phyloP scores from a whole-genome alignment of 2,797 vertebrate genomes.

The Falco peregrinus region DNA sequence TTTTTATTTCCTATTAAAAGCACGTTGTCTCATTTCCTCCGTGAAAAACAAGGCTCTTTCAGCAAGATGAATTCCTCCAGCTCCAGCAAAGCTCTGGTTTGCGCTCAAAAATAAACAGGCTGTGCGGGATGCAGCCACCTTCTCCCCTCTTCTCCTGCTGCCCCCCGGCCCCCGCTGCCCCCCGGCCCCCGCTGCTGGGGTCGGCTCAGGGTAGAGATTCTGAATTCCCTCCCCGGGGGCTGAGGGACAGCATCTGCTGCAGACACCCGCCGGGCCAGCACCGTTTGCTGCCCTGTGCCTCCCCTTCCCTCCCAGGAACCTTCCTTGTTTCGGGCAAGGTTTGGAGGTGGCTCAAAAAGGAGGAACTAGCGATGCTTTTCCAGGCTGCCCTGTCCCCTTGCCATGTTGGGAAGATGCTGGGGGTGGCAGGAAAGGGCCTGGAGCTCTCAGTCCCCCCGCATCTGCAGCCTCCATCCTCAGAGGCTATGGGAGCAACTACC shows the following conservation, averaged over 20 bases:
- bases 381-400: background rate
- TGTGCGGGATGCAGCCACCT: background rate
- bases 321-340: background rate
- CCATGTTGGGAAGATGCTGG: background rate
- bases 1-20: slow-evolving; percentile 61
- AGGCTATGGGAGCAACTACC: background rate
- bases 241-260: background rate
- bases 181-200: background rate
- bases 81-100: background rate
- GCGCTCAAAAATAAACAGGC: background rate
- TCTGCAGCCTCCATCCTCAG: background rate
- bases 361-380: background rate
- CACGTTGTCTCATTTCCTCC: slow-evolving; percentile 43
- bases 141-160: background rate
- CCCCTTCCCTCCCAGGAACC: background rate
- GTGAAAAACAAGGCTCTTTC: slow-evolving; percentile 43
- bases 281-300: background rate
- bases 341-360: background rate
- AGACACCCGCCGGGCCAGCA: rapidly evolving
- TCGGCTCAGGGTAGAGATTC: background rate
- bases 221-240: background rate
- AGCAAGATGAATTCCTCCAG: background rate
- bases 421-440: background rate
- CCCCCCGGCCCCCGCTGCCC: background rate
- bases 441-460: background rate